Base-by-base conservation (phyloP, 1,140 invertebrate species). In the Pemphigus obesinymphae region DNA sequence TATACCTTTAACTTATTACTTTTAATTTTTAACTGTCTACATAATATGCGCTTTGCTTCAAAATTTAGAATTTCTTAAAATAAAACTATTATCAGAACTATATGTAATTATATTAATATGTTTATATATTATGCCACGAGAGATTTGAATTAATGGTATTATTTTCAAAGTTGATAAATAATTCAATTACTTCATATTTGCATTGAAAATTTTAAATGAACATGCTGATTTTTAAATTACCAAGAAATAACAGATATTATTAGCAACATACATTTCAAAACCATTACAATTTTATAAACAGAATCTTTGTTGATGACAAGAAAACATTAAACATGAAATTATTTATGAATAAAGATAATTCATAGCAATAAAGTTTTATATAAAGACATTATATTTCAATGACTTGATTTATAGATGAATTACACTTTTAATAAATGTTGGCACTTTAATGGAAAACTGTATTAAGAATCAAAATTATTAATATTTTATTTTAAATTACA, bases 181-280 rank as follows among this genome's bases (percentile, higher is more conserved):
- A 70, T 45, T 70, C 23, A 70, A 4, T 40, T 10, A 70, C 3
- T n/a, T n/a, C n/a, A n/a, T n/a, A n/a, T n/a, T n/a, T n/a, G n/a
- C n/a, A 37, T 37, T 37, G 20, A 0, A 1, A 66, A 31, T 66
- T 37, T 66, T 26, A 70, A 48, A 10, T 29, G 5, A 4, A 72
- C 2, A 15, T 20, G 29, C 23, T 29, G 70, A 72, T 45, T 48
- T 48, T 72, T 40, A 40, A 68, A 43, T 43, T 20, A 68, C 37
- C 37, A 43, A 70, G 17, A 72, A 72, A 29, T 10, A 48, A 70
- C n/a, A 72, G 43, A 20, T 48, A 48, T 72, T 29, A 29, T 72
- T 72, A 43, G 68, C 68, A 72, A 43, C 68, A 48, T 72, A 29
- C 29, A 31, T 72, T 72, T 72, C 29, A 73, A 73, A 73, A 73